Evolutionary conservation across 2,888 invertebrate genomes (phyloP), one percentile per base, ranked within the genome.

Genomic region (Cosmia pyralina): DNA sequence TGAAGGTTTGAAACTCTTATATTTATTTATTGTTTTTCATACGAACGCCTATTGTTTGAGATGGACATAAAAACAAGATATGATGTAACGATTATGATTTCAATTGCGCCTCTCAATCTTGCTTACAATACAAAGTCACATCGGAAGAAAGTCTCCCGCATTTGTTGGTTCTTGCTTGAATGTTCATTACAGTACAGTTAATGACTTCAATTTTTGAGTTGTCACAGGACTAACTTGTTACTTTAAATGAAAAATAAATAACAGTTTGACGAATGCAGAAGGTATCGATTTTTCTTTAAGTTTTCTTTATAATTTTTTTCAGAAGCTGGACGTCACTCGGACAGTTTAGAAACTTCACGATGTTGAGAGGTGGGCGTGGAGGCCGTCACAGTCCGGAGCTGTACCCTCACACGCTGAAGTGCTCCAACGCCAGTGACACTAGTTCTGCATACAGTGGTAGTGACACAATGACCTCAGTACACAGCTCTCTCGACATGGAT

Each of bases 381-480:
- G 96, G 96, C 93, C 96, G 96, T 93, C 96, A 96, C 96, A 96
- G 96, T 96, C 98, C 98, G 84, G 98, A 98, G 96, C 97, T 98
- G 93, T 98, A 98, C 94, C 98, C 98, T 94, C 98, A 98, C 96
- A 98, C 98, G 78, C 97, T 98, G 88, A 98, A 96, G 96, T 96
- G 96, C 90, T 96, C 96, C 87, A 96, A 98, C 93, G 98, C 98
- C 65, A 99, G 99, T 91, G 99, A 99, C 94, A 99, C 99, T 41
- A 99, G 99, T 93, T 99, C 99, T 85, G 99, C 99, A 73, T 99
- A 99, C 95, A 99, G 99, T 90, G 99, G 99, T 82, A 99, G 99
- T 85, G 99, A 99, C 96, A 98, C 99, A 83, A 99, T 99, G 98
- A 98, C 98, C 88, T 98, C 98, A 75, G 98, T 98, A 74, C 99